Conservation (phyloP, 2,888 invertebrate genomes). For the Lapara coniferarum region DNA sequence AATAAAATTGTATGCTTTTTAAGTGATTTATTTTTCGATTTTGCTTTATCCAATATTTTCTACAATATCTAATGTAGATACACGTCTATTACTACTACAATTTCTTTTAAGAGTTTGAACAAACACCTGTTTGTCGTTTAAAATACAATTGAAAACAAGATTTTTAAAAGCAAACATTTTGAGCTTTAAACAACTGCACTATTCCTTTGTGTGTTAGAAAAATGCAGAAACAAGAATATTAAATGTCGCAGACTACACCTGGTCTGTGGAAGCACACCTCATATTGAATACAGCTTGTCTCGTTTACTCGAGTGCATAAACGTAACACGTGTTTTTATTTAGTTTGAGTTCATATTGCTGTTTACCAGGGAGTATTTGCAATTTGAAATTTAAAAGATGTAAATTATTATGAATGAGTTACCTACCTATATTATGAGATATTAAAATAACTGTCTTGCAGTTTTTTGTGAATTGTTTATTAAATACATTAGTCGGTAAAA, state of each 20-base stretch:
- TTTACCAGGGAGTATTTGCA: not conserved
- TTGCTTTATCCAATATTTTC: too few relatives aligned
- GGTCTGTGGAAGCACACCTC: not conserved
- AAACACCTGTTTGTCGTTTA: not conserved
- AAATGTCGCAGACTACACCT: conserved; percentile 10
- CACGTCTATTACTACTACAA: too few relatives aligned
- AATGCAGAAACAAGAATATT: not conserved
- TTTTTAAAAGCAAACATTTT: not conserved
- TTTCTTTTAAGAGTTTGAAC: too few relatives aligned
- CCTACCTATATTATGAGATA: too few relatives aligned
- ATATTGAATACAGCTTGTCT: conserved; percentile 9
- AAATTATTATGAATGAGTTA: too few relatives aligned
- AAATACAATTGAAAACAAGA: not conserved
- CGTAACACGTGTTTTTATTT: not conserved
- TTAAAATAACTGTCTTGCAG: too few relatives aligned
- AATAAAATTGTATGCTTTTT: too few relatives aligned
- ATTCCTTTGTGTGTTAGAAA: conserved; percentile 4
- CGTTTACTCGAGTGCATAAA: not conserved
- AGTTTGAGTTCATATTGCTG: not conserved
- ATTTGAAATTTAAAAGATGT: not conserved
- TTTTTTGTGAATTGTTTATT: too few relatives aligned
- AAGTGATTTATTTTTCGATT: too few relatives aligned
- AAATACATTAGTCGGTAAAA: too few relatives aligned
- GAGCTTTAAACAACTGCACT: not conserved
- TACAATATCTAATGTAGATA: too few relatives aligned